Evolutionary conservation across 2,888 invertebrate genomes (phyloP).

Genomic region (Epistrophe eligans): DNA sequence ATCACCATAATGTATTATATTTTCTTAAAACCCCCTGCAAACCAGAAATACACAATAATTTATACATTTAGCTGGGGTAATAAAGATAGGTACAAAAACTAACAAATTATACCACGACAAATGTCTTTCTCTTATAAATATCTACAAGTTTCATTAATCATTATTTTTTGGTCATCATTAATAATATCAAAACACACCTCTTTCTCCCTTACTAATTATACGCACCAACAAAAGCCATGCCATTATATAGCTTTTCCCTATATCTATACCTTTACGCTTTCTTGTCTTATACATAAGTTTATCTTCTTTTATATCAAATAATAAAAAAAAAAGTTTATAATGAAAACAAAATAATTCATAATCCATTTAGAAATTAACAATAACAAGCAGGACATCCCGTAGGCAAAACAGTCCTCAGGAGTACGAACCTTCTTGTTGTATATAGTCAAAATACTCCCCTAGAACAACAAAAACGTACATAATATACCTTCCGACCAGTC

Average conservation of each 20-base stretch:
- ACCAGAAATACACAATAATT: not conserved
- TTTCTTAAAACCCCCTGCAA: not conserved
- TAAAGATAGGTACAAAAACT: slow-evolving; percentile 14
- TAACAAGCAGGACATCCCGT: slow-evolving; percentile 31
- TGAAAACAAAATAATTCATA: slow-evolving; percentile 66
- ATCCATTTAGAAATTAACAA: slow-evolving; percentile 74
- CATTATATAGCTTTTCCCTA: slow-evolving; percentile 1
- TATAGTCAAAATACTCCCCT: not conserved
- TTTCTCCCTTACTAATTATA: not conserved
- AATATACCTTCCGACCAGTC: slow-evolving; percentile 34
- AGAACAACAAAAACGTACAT: slow-evolving; percentile 29
- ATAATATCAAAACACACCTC: slow-evolving; percentile 4
- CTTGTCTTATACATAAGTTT: slow-evolving; percentile 6
- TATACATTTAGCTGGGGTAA: not conserved
- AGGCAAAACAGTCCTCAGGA: not conserved
- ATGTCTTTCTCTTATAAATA: slow-evolving; percentile 7
- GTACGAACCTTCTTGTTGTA: not conserved
- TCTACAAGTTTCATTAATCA: slow-evolving; percentile 31
- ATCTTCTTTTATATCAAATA: not conserved
- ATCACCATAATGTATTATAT: not conserved
- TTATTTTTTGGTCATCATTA: slow-evolving; percentile 17
- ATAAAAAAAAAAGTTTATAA: slow-evolving; percentile 1
- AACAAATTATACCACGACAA: slow-evolving; percentile 12
- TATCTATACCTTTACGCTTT: not conserved
- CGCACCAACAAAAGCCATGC: slow-evolving; percentile 8